Evolutionary conservation across 2,797 vertebrate genomes (phyloP).

Genomic region (Microcaecilia unicolor): DNA sequence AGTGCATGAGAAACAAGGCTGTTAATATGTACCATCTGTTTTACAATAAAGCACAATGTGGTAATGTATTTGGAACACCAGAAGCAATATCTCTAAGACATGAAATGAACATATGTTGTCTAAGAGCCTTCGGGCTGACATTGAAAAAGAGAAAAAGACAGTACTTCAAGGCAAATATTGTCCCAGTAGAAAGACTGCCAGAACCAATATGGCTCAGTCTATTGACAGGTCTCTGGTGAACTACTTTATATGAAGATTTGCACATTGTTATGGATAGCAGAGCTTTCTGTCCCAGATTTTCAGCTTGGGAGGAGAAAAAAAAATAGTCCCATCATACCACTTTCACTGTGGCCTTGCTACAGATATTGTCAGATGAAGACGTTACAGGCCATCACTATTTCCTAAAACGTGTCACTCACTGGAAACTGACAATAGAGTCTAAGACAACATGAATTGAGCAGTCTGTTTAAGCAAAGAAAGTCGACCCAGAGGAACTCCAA

Average conservation of each 20-base stretch:
- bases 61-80: constrained; percentile 67
- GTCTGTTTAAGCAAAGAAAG: constrained; percentile 1
- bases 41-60: constrained; percentile 55
- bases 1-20: constrained; percentile 65
- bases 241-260: constrained; percentile 68
- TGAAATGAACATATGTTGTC: constrained; percentile 96
- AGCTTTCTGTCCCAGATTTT: constrained; percentile 34
- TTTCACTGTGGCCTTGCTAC: constrained; percentile 43
- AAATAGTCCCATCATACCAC: constrained; percentile 42
- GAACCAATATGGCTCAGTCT: constrained; percentile 75
- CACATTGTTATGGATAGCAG: constrained; percentile 56
- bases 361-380: constrained; percentile 52
- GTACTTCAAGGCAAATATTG: constrained; percentile 95
- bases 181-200: constrained; percentile 93
- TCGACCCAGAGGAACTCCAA: not conserved
- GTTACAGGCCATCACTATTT: constrained; percentile 31
- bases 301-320: constrained; percentile 29
- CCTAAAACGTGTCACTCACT: constrained; percentile 26
- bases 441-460: constrained; percentile 8
- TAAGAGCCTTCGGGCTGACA: constrained; percentile 92
- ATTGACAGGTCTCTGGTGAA: constrained; percentile 93
- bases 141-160: constrained; percentile 94
- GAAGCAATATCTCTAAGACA: constrained; percentile 89
- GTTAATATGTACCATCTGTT: constrained; percentile 92
- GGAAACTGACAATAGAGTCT: constrained; percentile 21